phyloP scores from a whole-genome alignment of 2,888 invertebrate genomes.

The Amphipoea oculea region DNA sequence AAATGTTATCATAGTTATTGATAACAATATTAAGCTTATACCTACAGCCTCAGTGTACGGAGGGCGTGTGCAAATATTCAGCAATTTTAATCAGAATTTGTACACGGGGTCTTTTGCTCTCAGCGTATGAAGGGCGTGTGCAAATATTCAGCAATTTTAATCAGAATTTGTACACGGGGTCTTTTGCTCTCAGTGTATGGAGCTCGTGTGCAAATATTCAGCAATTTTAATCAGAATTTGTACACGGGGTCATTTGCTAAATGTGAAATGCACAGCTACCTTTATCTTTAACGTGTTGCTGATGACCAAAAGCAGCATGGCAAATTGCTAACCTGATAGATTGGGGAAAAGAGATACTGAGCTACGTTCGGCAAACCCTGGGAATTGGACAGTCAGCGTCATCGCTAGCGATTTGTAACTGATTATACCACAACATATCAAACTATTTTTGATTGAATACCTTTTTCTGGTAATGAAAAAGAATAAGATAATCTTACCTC shows the following conservation, averaged over 20 bases:
- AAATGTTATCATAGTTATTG: slow-evolving; percentile 55
- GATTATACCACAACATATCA: neutral
- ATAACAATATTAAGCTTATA: slow-evolving; percentile 36
- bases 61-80: slow-evolving; percentile 44
- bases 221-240: slow-evolving; percentile 1
- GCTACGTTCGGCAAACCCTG: neutral
- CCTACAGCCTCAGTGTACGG: neutral
- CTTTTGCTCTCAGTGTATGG: neutral
- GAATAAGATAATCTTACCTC: slow-evolving; percentile 89
- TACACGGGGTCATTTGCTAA: neutral
- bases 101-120: neutral
- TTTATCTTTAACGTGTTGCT: neutral
- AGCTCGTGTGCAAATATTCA: slow-evolving; percentile 43
- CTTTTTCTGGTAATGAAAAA: neutral
- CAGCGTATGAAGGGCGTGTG: slow-evolving; percentile 23
- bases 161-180: neutral
- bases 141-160: slow-evolving; percentile 31
- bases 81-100: slow-evolving; percentile 1
- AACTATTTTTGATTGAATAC: neutral
- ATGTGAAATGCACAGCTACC: neutral
- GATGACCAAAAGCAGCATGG: neutral
- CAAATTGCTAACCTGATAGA: neutral
- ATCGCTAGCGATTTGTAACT: neutral
- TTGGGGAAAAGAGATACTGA: neutral
- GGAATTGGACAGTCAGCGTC: neutral